Percentiles rank a stretch among this genome's conserved stretches.
phyloP scores from a whole-genome alignment of 2,113 vertebrate species.

The Callipepla squamata region DNA sequence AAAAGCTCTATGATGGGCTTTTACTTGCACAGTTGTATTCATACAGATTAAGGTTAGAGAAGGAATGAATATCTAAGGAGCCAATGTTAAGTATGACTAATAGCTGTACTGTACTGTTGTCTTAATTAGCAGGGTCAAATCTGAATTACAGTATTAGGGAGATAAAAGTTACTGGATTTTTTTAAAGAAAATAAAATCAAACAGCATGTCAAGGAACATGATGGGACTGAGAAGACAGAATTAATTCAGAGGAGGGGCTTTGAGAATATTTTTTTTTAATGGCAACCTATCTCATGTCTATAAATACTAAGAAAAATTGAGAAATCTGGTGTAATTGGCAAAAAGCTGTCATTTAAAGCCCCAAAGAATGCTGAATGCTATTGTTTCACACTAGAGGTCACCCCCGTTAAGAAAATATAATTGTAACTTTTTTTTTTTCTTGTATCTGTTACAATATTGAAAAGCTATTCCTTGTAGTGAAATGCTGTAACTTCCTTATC shows the following conservation, averaged over 20 bases:
- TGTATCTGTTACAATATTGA: conserved; percentile 43
- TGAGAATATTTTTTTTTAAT: background rate
- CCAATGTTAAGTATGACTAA: background rate
- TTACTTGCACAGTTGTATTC: background rate
- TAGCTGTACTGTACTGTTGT: background rate
- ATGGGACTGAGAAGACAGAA: conserved; percentile 1
- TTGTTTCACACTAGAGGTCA: conserved; percentile 84
- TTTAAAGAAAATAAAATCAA: background rate
- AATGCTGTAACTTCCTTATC: conserved; percentile 9
- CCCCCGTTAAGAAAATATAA: conserved; percentile 78
- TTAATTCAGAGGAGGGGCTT: background rate
- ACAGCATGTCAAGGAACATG: background rate
- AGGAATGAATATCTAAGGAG: background rate
- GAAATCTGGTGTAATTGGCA: conserved; percentile 53
- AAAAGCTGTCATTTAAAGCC: conserved; percentile 69
- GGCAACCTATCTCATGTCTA: background rate
- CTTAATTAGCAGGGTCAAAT: background rate
- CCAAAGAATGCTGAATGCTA: conserved; percentile 75
- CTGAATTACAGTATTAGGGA: background rate
- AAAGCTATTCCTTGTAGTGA: conserved; percentile 25
- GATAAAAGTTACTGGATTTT: background rate
- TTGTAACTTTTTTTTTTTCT: conserved; percentile 61
- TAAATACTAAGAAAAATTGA: background rate
- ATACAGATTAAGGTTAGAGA: background rate
- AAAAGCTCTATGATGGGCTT: background rate